A percentile compares a stretch with the other conserved stretches of the same genome.
These are phyloP conservation scores for Melanotaenia pygmaea DNA, from an alignment of 2,797 vertebrate species.

Conservation along the genomic window DNA sequence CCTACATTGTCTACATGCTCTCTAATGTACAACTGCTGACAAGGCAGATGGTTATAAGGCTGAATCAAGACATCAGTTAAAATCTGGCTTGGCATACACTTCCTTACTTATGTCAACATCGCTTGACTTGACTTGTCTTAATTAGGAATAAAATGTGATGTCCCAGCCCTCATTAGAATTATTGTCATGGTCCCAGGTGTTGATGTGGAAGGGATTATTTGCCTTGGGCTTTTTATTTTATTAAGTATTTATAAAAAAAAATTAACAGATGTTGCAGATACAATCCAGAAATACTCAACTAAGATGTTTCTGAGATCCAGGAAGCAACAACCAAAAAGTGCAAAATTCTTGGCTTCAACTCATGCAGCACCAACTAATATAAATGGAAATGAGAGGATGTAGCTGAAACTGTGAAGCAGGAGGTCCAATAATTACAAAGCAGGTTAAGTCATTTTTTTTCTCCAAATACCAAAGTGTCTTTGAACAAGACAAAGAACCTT, in stretches of 20 bases:
- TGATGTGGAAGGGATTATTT: neutral
- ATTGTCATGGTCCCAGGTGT: neutral
- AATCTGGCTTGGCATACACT: neutral
- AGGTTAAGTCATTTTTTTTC: neutral
- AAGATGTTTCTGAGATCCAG: neutral
- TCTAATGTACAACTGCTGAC: neutral
- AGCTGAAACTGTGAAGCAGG: neutral
- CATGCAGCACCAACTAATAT: neutral
- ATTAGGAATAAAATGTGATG: neutral
- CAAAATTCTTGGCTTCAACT: neutral
- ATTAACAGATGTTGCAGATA: neutral
- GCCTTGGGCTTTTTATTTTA: neutral
- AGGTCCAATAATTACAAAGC: neutral
- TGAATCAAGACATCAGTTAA: neutral
- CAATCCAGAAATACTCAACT: neutral
- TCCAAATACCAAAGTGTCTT: neutral
- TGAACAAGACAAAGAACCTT: neutral
- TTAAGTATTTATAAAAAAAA: neutral
- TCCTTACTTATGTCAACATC: neutral
- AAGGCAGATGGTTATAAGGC: neutral
- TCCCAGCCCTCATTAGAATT: too few relatives aligned
- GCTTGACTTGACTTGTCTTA: neutral
- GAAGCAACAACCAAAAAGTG: too few relatives aligned
- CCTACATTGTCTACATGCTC: neutral
- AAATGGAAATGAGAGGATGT: neutral